phyloP scores from a whole-genome alignment of 2,797 vertebrate species.

The Phoxinus dragarum region DNA sequence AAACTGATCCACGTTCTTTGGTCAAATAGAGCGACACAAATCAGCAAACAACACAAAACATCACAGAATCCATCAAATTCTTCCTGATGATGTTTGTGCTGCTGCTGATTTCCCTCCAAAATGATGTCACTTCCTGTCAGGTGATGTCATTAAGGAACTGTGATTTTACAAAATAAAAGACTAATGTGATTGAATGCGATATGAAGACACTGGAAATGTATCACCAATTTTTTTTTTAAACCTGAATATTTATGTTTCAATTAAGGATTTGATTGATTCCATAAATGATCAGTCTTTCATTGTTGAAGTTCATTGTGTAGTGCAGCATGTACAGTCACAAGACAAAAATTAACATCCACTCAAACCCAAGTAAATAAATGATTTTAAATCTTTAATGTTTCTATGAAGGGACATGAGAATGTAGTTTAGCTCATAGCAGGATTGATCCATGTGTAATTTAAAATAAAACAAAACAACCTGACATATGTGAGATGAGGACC shows the following conservation, averaged over 20 bases:
- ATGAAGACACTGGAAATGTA: background rate
- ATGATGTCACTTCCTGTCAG: conserved; percentile 14
- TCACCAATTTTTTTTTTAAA: too few species aligned
- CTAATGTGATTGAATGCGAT: background rate
- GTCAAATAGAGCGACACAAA: background rate
- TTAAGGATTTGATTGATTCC: background rate
- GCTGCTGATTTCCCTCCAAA: conserved; percentile 3
- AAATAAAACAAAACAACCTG: background rate
- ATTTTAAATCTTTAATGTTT: too few species aligned
- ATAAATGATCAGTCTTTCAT: background rate
- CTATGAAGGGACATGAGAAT: too few species aligned
- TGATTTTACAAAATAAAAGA: background rate
- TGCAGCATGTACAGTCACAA: too few species aligned
- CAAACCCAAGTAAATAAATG: too few species aligned
- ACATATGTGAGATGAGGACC: background rate
- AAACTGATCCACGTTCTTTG: background rate
- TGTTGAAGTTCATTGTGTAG: background rate
- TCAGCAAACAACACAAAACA: background rate
- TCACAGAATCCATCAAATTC: too few species aligned
- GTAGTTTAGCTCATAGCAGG: background rate
- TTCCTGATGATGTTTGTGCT: background rate
- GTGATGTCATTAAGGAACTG: background rate
- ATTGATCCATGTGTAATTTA: background rate
- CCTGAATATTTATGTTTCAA: too few species aligned
- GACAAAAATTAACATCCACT: background rate